phyloP scores from a whole-genome alignment of 2,888 invertebrate species.

The Pandemis heparana region DNA sequence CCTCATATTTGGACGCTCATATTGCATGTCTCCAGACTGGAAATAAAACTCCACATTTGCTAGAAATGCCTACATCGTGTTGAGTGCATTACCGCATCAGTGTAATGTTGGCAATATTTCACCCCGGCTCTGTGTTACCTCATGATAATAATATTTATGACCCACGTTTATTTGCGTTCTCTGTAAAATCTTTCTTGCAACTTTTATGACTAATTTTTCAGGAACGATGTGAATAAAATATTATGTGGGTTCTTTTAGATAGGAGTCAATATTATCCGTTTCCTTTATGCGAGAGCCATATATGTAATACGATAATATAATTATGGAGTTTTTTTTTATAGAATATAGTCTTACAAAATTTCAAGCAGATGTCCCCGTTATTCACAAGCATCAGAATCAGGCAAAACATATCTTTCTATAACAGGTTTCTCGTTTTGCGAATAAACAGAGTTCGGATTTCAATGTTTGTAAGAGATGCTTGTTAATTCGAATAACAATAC shows the following conservation, averaged over 20 bases:
- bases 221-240: not conserved
- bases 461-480: too few species aligned
- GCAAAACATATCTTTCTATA: too few species aligned
- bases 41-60: slow-evolving; percentile 57
- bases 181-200: slow-evolving; percentile 25
- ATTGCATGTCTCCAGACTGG: slow-evolving; percentile 43
- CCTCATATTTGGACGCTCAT: slow-evolving; percentile 30
- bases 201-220: slow-evolving; percentile 15
- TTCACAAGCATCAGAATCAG: too few species aligned
- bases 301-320: not conserved
- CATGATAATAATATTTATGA: slow-evolving; percentile 41
- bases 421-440: too few species aligned
- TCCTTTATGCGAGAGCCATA: not conserved
- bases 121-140: slow-evolving; percentile 33
- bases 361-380: too few species aligned
- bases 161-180: slow-evolving; percentile 31
- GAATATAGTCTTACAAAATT: too few species aligned
- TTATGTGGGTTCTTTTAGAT: not conserved
- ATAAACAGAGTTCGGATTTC: too few species aligned
- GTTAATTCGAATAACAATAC: too few species aligned
- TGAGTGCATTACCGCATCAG: slow-evolving; percentile 65
- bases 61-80: slow-evolving; percentile 53
- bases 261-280: not conserved
- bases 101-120: slow-evolving; percentile 59
- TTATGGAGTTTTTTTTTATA: not conserved